Percentiles rank a stretch among this genome's conserved stretches.
Evolutionary conservation across 35 echinoderm and acorn worm species (phyloP).

Genomic region (Ophioderma brevispina): DNA sequence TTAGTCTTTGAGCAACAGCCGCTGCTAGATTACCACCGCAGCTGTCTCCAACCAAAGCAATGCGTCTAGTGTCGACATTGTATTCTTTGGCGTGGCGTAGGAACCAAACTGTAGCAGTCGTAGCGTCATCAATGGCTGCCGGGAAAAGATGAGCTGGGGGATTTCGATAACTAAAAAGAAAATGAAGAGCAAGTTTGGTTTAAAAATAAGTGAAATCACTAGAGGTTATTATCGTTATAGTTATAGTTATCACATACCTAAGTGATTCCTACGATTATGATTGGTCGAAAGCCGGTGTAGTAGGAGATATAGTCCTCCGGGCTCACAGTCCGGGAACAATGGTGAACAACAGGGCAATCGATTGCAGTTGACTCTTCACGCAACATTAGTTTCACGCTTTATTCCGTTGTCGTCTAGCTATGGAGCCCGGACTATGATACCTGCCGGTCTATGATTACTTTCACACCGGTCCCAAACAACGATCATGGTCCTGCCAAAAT

Average conservation of each 20-base stretch:
- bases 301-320: too few relatives aligned
- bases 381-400: too few relatives aligned
- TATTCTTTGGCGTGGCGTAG: conserved; percentile 22
- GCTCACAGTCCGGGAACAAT: too few relatives aligned
- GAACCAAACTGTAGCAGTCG: conserved; percentile 35
- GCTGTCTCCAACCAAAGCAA: conserved; percentile 58
- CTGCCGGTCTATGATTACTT: too few relatives aligned
- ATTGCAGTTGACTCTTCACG: too few relatives aligned
- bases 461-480: too few relatives aligned
- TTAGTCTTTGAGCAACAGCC: conserved; percentile 23
- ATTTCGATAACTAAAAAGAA: neutral
- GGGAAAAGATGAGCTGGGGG: conserved; percentile 53
- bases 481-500: too few relatives aligned
- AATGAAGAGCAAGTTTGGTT: neutral
- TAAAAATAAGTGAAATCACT: neutral
- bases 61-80: conserved; percentile 30
- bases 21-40: conserved; percentile 62
- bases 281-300: too few relatives aligned
- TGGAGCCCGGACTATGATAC: too few relatives aligned
- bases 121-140: conserved; percentile 31
- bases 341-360: too few relatives aligned
- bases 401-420: too few relatives aligned
- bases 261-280: too few relatives aligned
- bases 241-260: neutral
- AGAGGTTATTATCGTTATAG: neutral